Base-by-base conservation (phyloP, 2,113 vertebrate genomes). In the Onychostoma macrolepis region DNA sequence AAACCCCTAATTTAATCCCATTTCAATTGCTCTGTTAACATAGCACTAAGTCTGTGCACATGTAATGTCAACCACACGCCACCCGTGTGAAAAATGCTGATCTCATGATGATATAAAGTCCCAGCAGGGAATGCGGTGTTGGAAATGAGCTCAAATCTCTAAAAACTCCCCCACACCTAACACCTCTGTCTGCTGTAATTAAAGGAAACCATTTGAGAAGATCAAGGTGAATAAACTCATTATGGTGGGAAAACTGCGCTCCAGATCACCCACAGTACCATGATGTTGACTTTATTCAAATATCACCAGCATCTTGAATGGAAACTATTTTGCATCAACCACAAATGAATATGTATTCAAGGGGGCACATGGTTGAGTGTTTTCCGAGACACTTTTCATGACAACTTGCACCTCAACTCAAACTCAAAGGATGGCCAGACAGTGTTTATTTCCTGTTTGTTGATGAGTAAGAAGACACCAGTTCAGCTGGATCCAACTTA, bases 1-100 rank as follows among this genome's bases (percentile, higher is more conserved):
- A 87, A 87, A 84, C 3, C 38, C 3, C 28, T 79, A 1, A 45
- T 76, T 83, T 85, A 61, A 88, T 86, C 77, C 58, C 17, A 48
- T 63, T 41, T 48, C 56, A 36, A 43, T 45, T 45, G 76, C 58
- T 85, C 30, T 78, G 79, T 50, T 63, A 36, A 28, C 13, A 36
- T 38, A 84, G 33, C 41, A 56, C 76, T 65, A 53, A 80, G 38
- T 26, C 67, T 83, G 45, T 36, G 48, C 48, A 74, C 74, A 83
- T 63, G 65, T 56, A 26, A 77, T 6, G 28, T 78, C 82, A 74
- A 53, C 65, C 80, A n/a, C 28, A 58, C 21, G 50, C 72, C 19
- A 36, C 26, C 41, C 43, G 38, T 1, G 13, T 67, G 48, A 86
- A 58, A 86, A 61, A 43, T 38, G 15, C 61, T 86, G 85, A 80